Evolutionary conservation across 2,888 invertebrate genomes (phyloP).

Genomic region (Agrochola circellaris): DNA sequence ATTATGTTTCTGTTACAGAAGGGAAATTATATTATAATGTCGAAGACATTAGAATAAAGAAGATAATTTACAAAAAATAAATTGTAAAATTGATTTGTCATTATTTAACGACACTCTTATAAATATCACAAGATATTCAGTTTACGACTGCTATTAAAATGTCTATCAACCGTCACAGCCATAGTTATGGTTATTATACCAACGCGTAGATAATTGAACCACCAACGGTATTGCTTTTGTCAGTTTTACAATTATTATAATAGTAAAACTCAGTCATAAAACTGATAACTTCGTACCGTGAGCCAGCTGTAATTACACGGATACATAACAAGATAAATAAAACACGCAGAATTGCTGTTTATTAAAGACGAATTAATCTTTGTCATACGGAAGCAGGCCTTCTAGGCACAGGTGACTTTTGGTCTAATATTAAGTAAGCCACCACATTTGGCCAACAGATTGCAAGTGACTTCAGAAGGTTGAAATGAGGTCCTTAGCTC

Average conservation of each 20-base stretch:
- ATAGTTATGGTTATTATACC: too few relatives aligned
- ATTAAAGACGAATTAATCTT: neutral
- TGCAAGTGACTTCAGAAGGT: neutral
- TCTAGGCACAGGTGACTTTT: neutral
- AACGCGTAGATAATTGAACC: neutral
- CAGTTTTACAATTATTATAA: constrained; percentile 32
- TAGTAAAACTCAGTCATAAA: constrained; percentile 32
- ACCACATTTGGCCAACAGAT: neutral
- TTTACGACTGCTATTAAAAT: constrained; percentile 22
- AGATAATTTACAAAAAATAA: neutral
- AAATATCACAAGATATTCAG: constrained; percentile 2
- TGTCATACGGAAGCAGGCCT: neutral
- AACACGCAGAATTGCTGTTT: too few relatives aligned
- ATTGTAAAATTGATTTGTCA: neutral
- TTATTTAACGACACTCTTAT: neutral
- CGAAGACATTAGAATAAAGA: neutral
- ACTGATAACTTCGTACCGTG: constrained; percentile 20
- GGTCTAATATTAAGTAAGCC: neutral
- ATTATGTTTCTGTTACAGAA: neutral
- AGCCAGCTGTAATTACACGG: neutral
- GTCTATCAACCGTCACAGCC: neutral
- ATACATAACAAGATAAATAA: neutral
- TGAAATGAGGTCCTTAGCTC: neutral
- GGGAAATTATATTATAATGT: neutral
- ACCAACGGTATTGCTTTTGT: constrained; percentile 2